These are phyloP conservation scores for Crotophaga sulcirostris DNA, from an alignment of 2,113 vertebrate genomes.

Conservation along the genomic window DNA sequence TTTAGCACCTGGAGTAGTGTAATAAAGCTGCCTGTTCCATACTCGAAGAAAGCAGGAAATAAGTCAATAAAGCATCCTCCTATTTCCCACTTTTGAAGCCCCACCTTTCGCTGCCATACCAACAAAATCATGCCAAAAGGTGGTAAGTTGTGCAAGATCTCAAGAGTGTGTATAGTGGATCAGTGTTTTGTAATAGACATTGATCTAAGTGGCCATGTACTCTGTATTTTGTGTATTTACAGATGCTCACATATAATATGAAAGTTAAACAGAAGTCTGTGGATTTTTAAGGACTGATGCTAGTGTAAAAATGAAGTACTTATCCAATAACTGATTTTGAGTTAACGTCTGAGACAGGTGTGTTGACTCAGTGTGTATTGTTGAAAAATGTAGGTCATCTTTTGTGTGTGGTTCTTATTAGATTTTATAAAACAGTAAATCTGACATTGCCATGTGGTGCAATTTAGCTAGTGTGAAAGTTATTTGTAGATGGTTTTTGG, in stretches of 20 bases:
- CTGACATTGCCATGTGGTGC: neutral
- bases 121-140: accelerated
- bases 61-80: neutral
- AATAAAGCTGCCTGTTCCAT: neutral
- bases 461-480: neutral
- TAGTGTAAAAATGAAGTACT: neutral
- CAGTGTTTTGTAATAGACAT: neutral
- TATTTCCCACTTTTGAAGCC: neutral
- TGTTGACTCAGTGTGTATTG: neutral
- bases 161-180: neutral
- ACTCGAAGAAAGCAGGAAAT: neutral
- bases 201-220: neutral
- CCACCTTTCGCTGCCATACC: neutral
- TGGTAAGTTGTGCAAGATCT: neutral
- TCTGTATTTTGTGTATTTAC: neutral
- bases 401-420: neutral
- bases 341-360: neutral
- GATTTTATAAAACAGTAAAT: neutral
- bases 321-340: neutral
- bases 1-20: neutral
- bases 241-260: neutral
- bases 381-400: neutral
- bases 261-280: neutral
- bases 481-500: neutral
- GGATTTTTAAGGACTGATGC: neutral